Conservation (phyloP, 2,797 vertebrate genomes). For the Mormyrus hasselquistii region DNA sequence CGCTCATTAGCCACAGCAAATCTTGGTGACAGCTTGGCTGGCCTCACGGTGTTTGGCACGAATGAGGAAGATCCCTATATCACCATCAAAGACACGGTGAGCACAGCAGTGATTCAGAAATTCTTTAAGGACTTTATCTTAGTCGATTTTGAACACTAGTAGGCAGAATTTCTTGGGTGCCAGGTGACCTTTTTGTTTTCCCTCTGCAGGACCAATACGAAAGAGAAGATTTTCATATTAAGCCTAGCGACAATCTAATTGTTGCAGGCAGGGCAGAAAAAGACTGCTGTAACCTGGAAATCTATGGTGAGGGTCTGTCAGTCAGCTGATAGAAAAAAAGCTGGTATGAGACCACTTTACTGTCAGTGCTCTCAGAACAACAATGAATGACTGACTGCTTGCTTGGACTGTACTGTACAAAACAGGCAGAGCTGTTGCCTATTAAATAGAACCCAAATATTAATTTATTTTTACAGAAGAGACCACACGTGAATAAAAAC, state of each 20-base stretch:
- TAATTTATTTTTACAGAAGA: neutral
- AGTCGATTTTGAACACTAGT: neutral
- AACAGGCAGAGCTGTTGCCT: neutral
- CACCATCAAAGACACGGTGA: conserved; percentile 90
- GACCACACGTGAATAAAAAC: neutral
- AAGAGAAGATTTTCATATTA: conserved; percentile 87
- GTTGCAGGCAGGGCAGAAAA: conserved; percentile 80
- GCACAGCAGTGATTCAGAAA: conserved; percentile 24
- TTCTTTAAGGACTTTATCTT: neutral
- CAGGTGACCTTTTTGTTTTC: neutral
- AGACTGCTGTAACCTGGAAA: conserved; percentile 86
- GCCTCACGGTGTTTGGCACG: conserved; percentile 78
- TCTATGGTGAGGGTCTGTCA: conserved; percentile 65
- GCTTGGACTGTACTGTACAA: neutral
- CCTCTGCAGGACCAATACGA: conserved; percentile 85
- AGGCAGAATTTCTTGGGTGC: neutral
- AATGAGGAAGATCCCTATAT: conserved; percentile 91
- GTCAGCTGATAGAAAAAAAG: neutral
- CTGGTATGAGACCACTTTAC: neutral
- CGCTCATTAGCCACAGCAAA: conserved; percentile 61
- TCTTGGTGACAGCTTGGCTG: conserved; percentile 83
- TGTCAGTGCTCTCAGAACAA: neutral
- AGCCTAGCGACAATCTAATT: conserved; percentile 83
- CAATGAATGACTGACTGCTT: neutral
- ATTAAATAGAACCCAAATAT: neutral